Evolutionary conservation across 2,888 invertebrate genomes (phyloP), one percentile per base, ranked within the genome.

Genomic region (Acanthosepion lycidas): DNA sequence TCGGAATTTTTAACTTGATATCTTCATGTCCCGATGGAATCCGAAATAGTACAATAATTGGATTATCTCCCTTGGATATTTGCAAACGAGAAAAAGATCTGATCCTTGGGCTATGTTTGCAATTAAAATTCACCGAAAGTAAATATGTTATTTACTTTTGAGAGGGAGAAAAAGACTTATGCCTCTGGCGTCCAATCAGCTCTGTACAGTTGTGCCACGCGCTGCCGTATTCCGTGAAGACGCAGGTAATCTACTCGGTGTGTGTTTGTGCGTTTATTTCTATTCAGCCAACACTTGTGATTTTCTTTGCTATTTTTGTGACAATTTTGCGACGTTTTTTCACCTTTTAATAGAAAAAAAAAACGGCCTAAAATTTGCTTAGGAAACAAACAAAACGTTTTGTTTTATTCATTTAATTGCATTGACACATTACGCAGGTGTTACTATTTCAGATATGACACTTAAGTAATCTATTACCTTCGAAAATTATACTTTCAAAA

Each of bases 1-100:
- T 78, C 78, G n/a, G 78, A 78, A 78, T 78, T n/a, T 78, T 78
- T 78, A 78, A 78, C 78, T 78, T 78, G 78, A 78, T 78, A 78
- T 78, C n/a, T 78, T 78, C 78, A 15, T 8, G 78, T 78, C 78
- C 78, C 78, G 78, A 78, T 33, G 78, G 78, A 78, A 78, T 78
- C 78, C 78, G n/a, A 78, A 78, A 78, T 78, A 78, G 78, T 78
- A n/a, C 78, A 78, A 78, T 78, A 78, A 78, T 78, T 78, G 78
- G 78, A 78, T 78, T 78, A 78, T 33, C 78, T 78, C 78, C 78
- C 78, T 78, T 78, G 78, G 78, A 78, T 78, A 78, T 78, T 78
- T 78, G 78, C 78, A 78, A 78, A 33, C n/a, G 78, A n/a, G 78
- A 9, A 78, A 78, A 78, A 78, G 78, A 78, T 78, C 78, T 12